Evolutionary conservation across 2,113 vertebrate genomes (phyloP).

Genomic region (western clawed frog (Xenopus tropicalis)): UCB_Xtro_10.0 CM004444.2:124098001-124098500

Average conservation of each 20-base stretch:
- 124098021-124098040: no score
- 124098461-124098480: constrained; percentile 29
- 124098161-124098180: no score
- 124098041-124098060: no score
- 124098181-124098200: no score
- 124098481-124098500: constrained; percentile 32
- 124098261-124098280: constrained; percentile 4
- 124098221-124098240: no score
- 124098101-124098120: no score
- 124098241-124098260: constrained; percentile 1
- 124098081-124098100: no score
- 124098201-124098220: no score
- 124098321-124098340: constrained; percentile 44
- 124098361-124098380: constrained; percentile 42
- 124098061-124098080: no score
- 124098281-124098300: constrained; percentile 36
- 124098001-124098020: no score
- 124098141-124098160: no score
- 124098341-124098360: constrained; percentile 43
- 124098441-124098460: constrained; percentile 38
- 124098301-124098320: constrained; percentile 38
- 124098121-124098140: no score
- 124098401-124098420: constrained; percentile 44
- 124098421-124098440: constrained; percentile 43
- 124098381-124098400: constrained; percentile 42